Base-by-base conservation (phyloP, 2,888 invertebrate genomes). In the Drosophila sordidula region DNA sequence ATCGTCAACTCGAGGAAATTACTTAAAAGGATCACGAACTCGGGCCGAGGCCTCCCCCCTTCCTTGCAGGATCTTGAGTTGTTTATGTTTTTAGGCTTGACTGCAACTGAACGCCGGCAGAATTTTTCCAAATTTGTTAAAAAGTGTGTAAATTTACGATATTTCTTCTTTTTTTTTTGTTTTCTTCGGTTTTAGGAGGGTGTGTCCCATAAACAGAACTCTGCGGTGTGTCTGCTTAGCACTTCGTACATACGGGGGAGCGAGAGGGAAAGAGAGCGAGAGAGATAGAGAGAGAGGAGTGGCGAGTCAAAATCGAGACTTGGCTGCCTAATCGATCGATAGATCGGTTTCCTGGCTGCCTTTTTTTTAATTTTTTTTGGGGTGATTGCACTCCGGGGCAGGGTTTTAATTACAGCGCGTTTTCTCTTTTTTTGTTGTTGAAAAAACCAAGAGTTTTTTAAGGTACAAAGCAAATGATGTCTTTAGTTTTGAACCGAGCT, bases 21-120 rank as follows among this genome's bases (percentile, higher is more conserved):
- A 87, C 80, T 77, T 87, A 87, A 87, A 87, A 67, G 85, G 85
- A 85, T 85, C 88, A 87, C 88, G 88, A 81, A 75, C 87, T 75
- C 68, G 66, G 12, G 25, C 54, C 54, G 9, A 29, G 36, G 3
- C 34, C 12, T 25, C n/a, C 11, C 44, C 46, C 55, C 26, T 46
- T 29, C 38, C 18, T 18, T 11, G 47, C 49, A 49, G 42, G 73
- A 76, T 70, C 85, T 80, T 86, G 85, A 86, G 86, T 86, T 86
- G 84, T 89, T 87, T 87, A 87, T 89, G 84, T 80, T 87, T 87
- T 75, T 76, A 83, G 81, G 87, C 83, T 75, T 87, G 87, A 87
- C 83, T 85, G 89, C 74, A 73, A 68, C 70, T 69, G 73, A 79
- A 75, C 70, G 80, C 85, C 70, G 65, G 63, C 78, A 78, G 82